Evolutionary conservation across 2,888 invertebrate species (phyloP).

Genomic region (Sinodicranocentrus sp.): DNA sequence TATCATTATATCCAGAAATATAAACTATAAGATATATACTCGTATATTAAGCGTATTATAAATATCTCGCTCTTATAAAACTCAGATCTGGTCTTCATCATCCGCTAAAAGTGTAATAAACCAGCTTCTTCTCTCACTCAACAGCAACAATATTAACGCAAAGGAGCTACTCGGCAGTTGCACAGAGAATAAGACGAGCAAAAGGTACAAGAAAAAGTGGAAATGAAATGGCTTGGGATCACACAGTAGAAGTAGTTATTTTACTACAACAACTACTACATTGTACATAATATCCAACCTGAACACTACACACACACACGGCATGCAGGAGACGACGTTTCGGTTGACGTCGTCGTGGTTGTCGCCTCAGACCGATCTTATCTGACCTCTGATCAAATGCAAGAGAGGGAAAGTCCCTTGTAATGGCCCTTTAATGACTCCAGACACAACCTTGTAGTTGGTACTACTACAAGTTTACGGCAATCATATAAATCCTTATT

Average conservation of each 20-base stretch:
- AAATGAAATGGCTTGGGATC: conserved; percentile 50
- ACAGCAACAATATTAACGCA: conserved; percentile 19
- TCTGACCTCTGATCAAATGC: conserved; percentile 74
- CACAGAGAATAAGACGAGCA: background rate
- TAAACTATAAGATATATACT: too few relatives aligned
- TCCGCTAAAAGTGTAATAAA: conserved; percentile 66
- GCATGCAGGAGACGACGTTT: conserved; percentile 58
- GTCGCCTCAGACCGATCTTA: conserved; percentile 76
- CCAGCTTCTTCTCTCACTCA: conserved; percentile 47
- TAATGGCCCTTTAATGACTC: conserved; percentile 77
- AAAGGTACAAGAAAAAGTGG: conserved; percentile 61
- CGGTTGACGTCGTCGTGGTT: conserved; percentile 70
- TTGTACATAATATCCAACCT: background rate
- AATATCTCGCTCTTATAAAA: conserved; percentile 3
- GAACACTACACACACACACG: background rate
- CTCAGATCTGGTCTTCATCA: conserved; percentile 42
- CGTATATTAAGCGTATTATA: background rate
- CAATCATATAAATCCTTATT: conserved; percentile 62
- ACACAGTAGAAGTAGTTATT: conserved; percentile 29
- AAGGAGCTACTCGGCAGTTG: conserved; percentile 37
- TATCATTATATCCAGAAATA: background rate
- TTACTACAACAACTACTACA: conserved; percentile 23
- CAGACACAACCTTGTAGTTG: conserved; percentile 66
- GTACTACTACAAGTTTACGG: conserved; percentile 52
- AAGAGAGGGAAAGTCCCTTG: conserved; percentile 76